A percentile compares a stretch with the other conserved stretches of the same genome.
phyloP scores from a whole-genome alignment of 2,888 invertebrate species.

The Eurytoma adleriae region DNA sequence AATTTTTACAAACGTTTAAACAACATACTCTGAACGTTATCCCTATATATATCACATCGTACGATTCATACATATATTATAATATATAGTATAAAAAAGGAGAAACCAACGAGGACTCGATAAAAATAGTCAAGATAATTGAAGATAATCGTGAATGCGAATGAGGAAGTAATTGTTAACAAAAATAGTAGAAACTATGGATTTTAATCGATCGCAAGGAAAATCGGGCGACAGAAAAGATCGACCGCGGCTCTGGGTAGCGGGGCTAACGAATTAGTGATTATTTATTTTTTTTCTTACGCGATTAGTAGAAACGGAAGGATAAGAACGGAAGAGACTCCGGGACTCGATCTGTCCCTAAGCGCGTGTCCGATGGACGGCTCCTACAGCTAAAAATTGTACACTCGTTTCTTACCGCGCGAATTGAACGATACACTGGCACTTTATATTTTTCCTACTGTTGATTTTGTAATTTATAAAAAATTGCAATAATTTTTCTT shows the following conservation, averaged over 20 bases:
- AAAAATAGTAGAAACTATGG: constrained; percentile 2
- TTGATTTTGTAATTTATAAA: too few relatives aligned
- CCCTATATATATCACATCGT: not conserved
- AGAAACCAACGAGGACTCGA: too few relatives aligned
- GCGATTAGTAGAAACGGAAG: constrained; percentile 23
- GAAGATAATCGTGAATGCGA: not conserved
- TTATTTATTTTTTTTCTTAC: not conserved
- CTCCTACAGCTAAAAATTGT: constrained; percentile 60
- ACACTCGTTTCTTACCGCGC: constrained; percentile 8
- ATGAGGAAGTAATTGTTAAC: constrained; percentile 34
- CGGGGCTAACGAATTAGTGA: constrained; percentile 7
- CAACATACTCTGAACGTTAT: too few relatives aligned
- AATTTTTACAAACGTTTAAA: constrained; percentile 29
- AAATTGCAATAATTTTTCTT: too few relatives aligned
- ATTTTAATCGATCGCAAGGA: too few relatives aligned
- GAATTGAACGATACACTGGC: not conserved
- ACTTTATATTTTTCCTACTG: too few relatives aligned
- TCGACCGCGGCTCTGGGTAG: constrained; percentile 39
- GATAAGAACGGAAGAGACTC: constrained; percentile 28
- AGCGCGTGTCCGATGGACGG: constrained; percentile 68
- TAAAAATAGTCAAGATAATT: too few relatives aligned
- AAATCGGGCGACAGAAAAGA: constrained; percentile 37
- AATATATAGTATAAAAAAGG: not conserved
- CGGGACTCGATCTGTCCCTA: not conserved
- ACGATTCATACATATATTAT: not conserved